These are phyloP conservation scores for Nothoprocta perdicaria DNA, from an alignment of 2,113 vertebrate species.

Conservation along the genomic window DNA sequence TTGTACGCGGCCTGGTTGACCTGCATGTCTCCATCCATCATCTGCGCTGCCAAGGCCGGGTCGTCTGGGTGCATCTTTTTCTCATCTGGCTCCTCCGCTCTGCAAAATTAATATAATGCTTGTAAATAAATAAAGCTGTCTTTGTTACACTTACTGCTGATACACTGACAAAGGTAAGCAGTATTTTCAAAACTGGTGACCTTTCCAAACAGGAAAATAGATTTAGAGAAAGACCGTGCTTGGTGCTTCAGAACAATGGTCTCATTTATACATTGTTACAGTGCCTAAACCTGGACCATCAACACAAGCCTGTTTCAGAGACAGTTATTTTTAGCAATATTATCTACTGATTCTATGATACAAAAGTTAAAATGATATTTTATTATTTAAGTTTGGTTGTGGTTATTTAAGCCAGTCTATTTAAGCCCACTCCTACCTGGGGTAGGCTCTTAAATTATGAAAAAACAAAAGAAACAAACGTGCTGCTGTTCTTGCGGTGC, in stretches of 20 bases:
- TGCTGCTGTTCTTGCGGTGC: rapidly evolving
- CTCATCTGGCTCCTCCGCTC: slow-evolving; percentile 87
- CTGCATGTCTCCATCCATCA: slow-evolving; percentile 86
- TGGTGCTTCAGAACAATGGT: rapidly evolving
- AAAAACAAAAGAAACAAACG: not conserved
- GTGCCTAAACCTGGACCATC: not conserved
- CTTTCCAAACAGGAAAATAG: rapidly evolving
- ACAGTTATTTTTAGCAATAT: rapidly evolving
- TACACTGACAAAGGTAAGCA: rapidly evolving
- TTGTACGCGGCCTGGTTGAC: slow-evolving; percentile 91
- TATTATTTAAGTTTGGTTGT: not conserved
- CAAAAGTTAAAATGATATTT: rapidly evolving
- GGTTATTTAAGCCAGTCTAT: not conserved
- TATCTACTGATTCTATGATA: not conserved
- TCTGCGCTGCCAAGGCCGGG: slow-evolving; percentile 67
- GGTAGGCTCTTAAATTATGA: rapidly evolving
- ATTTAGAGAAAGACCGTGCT: rapidly evolving
- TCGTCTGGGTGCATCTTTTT: slow-evolving; percentile 92
- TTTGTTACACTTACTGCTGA: too few relatives aligned
- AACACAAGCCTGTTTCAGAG: rapidly evolving
- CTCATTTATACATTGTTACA: not conserved
- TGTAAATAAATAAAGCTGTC: rapidly evolving
- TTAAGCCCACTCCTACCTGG: not conserved
- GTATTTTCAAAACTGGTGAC: rapidly evolving
- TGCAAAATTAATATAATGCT: not conserved